These are phyloP conservation scores for Syngnathus rostellatus DNA, from an alignment of 2,797 vertebrate genomes.

Conservation along the genomic window DNA sequence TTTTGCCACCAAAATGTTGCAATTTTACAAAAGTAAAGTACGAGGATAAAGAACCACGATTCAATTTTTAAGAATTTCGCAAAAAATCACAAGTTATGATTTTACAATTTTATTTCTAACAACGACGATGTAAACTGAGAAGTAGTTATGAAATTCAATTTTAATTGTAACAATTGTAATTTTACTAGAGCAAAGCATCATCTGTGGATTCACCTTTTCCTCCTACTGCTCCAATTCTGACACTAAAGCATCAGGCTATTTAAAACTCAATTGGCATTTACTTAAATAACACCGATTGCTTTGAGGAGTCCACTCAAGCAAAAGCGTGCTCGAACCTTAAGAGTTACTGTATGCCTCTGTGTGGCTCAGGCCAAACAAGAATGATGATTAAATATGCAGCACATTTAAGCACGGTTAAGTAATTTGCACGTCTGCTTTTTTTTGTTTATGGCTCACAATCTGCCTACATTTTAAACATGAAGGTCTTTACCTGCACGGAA, in stretches of 20 bases:
- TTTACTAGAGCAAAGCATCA: not conserved
- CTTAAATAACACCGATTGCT: conserved; percentile 51
- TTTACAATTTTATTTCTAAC: no score
- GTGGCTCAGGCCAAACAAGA: conserved; percentile 39
- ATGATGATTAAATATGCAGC: conserved; percentile 46
- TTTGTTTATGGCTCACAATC: conserved; percentile 14
- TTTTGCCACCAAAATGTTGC: no score
- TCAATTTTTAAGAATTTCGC: no score
- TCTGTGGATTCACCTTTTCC: conserved; percentile 19
- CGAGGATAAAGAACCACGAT: no score
- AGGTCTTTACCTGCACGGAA: not conserved
- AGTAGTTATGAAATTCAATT: no score
- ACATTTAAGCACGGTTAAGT: conserved; percentile 24
- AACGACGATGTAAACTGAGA: no score
- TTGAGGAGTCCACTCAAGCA: conserved; percentile 42
- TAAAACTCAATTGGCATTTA: conserved; percentile 55
- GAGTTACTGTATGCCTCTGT: conserved; percentile 46
- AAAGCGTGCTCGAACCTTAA: conserved; percentile 28
- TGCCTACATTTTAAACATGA: conserved; percentile 1
- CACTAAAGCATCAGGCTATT: conserved; percentile 32
- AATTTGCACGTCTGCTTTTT: conserved; percentile 25
- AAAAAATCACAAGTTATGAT: no score
- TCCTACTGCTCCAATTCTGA: conserved; percentile 15
- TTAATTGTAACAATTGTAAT: not conserved
- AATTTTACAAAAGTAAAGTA: no score